These are phyloP conservation scores for Odontocolon sp. DNA, from an alignment of 2,888 invertebrate species.

Conservation along the genomic window DNA sequence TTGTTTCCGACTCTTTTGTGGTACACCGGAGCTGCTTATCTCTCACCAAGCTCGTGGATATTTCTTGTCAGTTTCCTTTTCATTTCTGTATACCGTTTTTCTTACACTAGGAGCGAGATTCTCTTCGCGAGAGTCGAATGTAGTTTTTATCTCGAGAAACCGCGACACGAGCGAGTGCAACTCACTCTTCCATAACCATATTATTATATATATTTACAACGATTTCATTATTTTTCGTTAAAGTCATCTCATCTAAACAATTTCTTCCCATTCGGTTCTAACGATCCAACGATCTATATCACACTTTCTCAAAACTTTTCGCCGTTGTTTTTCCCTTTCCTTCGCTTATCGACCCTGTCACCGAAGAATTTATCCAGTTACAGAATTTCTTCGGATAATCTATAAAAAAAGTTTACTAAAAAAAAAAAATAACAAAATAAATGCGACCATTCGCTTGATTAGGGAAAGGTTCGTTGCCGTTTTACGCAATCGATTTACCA, in stretches of 20 bases:
- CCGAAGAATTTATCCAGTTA: no score
- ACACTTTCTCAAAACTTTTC: no score
- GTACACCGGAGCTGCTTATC: constrained; percentile 38
- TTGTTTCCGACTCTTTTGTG: background rate
- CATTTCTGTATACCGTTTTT: constrained; percentile 17
- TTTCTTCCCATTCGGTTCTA: no score
- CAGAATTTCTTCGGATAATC: no score
- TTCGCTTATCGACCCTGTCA: no score
- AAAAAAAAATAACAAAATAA: no score
- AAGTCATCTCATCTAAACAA: constrained; percentile 13
- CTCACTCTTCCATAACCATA: no score
- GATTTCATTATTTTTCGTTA: constrained; percentile 9
- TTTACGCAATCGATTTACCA: constrained; percentile 30
- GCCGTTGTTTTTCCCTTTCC: no score
- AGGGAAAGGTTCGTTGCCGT: background rate
- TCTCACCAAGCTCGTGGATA: background rate
- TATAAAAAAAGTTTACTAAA: no score
- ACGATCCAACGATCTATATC: no score
- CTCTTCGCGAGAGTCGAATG: background rate
- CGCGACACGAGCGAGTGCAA: constrained; percentile 1
- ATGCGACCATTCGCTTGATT: background rate
- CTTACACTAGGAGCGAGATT: background rate
- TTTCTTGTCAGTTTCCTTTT: constrained; percentile 18
- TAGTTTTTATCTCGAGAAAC: background rate
- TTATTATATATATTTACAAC: background rate